Evolutionary conservation across 2,888 invertebrate genomes (phyloP).

Genomic region (Archips crataeganus): DNA sequence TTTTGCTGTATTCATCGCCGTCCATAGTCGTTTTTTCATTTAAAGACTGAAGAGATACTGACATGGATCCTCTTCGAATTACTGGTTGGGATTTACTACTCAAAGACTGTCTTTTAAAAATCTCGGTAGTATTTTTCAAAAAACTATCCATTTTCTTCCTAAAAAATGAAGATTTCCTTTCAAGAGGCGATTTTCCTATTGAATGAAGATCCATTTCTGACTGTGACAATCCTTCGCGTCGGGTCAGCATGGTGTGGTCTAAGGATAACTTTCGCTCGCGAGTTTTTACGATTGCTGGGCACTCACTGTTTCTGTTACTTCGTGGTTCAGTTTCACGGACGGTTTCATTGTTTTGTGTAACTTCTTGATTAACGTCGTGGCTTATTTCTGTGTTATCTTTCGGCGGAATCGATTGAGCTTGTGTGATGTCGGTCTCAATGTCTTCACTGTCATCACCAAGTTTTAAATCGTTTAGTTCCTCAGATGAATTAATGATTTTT

Average conservation of each 20-base stretch:
- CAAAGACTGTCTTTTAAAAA: constrained; percentile 70
- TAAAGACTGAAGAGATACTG: constrained; percentile 73
- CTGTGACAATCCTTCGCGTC: constrained; percentile 71
- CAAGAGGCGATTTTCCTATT: constrained; percentile 75
- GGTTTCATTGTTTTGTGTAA: constrained; percentile 4
- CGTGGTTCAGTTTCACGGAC: not conserved
- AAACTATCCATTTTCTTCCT: constrained; percentile 80
- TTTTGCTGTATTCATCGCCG: constrained; percentile 45
- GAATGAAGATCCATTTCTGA: constrained; percentile 77
- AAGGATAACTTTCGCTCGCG: constrained; percentile 74
- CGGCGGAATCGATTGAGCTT: not conserved
- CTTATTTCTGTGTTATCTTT: not conserved
- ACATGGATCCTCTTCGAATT: constrained; percentile 68
- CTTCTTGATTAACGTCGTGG: not conserved
- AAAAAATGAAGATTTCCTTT: constrained; percentile 80
- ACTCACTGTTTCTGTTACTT: constrained; percentile 12
- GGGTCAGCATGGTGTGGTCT: constrained; percentile 70
- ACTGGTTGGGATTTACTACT: constrained; percentile 55
- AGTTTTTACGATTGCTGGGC: not conserved
- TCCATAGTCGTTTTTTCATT: constrained; percentile 57
- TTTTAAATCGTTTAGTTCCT: constrained; percentile 41
- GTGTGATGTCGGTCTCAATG: constrained; percentile 8
- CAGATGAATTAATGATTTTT: constrained; percentile 45
- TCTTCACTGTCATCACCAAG: constrained; percentile 32
- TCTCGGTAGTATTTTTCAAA: constrained; percentile 76